Evolutionary conservation across 2,888 invertebrate genomes (phyloP).

Genomic region (Tuta absoluta): DNA sequence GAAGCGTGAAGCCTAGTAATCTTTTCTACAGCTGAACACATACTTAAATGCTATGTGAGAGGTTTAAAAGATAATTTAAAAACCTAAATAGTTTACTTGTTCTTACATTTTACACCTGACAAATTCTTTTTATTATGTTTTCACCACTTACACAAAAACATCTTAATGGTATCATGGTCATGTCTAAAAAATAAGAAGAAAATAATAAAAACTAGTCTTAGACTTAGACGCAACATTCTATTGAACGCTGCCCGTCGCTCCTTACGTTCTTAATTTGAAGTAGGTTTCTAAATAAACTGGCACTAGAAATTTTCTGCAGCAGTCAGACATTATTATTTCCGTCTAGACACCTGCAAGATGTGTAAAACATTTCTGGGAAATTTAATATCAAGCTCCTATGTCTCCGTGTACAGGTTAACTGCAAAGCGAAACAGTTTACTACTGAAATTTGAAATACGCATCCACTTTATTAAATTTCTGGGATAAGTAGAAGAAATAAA

Average conservation of each 20-base stretch:
- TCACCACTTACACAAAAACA: too few species aligned
- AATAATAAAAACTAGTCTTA: too few species aligned
- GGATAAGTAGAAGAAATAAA: background rate
- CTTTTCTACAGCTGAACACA: too few species aligned
- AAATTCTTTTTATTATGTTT: too few species aligned
- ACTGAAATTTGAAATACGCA: background rate
- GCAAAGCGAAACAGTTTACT: slow-evolving; percentile 8
- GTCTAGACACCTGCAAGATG: slow-evolving; percentile 16
- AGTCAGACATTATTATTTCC: slow-evolving; percentile 13
- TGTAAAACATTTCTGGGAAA: slow-evolving; percentile 23
- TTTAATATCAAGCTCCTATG: slow-evolving; percentile 17
- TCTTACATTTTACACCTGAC: too few species aligned
- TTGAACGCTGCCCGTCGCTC: too few species aligned
- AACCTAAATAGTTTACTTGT: too few species aligned
- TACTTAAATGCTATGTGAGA: too few species aligned
- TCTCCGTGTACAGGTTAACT: slow-evolving; percentile 7
- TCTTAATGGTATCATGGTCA: too few species aligned
- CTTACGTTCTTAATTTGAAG: background rate
- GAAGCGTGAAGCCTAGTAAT: background rate
- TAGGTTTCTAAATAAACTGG: background rate
- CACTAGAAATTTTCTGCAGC: background rate
- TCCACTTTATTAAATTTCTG: background rate
- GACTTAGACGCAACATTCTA: too few species aligned
- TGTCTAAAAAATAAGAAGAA: too few species aligned
- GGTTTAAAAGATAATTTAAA: too few species aligned